Evolutionary conservation across 1,140 invertebrate genomes (phyloP).

Genomic region (Penaeus indicus): DNA sequence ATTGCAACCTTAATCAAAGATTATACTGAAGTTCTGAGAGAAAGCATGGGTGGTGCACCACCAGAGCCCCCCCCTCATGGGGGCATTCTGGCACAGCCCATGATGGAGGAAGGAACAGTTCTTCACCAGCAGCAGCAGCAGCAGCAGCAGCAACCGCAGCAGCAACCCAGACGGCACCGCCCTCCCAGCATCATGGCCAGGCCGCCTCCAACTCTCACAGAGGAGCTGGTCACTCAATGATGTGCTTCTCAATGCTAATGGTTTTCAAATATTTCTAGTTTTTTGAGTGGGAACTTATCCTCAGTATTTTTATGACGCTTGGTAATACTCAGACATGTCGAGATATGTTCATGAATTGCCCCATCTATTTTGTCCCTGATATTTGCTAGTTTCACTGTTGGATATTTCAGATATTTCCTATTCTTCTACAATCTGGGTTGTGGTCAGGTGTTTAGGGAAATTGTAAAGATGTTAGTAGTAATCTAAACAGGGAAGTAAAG

Average conservation of each 20-base stretch:
- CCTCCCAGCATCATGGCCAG: slow-evolving; percentile 42
- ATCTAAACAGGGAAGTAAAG: slow-evolving; percentile 27
- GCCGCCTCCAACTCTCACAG: slow-evolving; percentile 52
- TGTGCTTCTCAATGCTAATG: neutral
- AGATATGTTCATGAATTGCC: no score
- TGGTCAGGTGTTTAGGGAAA: neutral
- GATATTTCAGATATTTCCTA: no score
- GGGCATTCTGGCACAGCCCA: slow-evolving; percentile 41
- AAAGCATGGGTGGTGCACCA: slow-evolving; percentile 23
- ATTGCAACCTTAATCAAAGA: slow-evolving; percentile 93
- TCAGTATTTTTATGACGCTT: slow-evolving; percentile 8
- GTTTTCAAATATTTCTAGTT: neutral
- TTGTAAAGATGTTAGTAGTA: slow-evolving; percentile 13
- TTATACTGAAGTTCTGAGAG: slow-evolving; percentile 86
- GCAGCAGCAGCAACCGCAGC: slow-evolving; percentile 1
- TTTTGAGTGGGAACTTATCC: neutral
- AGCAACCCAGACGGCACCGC: slow-evolving; percentile 5
- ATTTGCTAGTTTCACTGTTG: neutral
- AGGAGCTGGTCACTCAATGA: slow-evolving; percentile 50
- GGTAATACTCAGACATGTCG: neutral
- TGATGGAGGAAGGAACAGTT: neutral
- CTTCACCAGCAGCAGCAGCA: neutral
- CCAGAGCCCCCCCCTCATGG: slow-evolving; percentile 22
- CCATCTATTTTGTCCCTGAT: no score
- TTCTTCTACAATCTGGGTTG: no score